Conservation (phyloP, 1,140 invertebrate genomes). For the Heliconius hewitsoni region DNA sequence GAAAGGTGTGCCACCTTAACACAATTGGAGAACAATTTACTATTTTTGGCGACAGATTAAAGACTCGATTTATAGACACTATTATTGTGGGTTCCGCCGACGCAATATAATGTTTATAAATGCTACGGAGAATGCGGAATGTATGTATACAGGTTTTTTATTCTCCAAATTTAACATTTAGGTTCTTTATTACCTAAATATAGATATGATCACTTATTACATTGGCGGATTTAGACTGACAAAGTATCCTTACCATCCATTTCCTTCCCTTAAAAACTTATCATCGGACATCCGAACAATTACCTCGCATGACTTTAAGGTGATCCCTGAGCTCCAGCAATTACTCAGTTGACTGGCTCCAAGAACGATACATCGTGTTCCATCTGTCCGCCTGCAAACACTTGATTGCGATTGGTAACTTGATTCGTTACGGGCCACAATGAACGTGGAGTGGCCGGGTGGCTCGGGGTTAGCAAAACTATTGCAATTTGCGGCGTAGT, state of each 20-base stretch:
- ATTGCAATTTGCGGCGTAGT: constrained; percentile 10
- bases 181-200: too few relatives aligned
- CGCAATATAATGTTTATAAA: too few relatives aligned
- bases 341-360: constrained; percentile 45
- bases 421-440: constrained; percentile 42
- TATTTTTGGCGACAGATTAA: too few relatives aligned
- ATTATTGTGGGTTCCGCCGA: too few relatives aligned
- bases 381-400: constrained; percentile 24
- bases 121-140: too few relatives aligned
- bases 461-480: background rate
- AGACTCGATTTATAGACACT: too few relatives aligned
- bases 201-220: too few relatives aligned
- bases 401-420: constrained; percentile 45
- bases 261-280: background rate
- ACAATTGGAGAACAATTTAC: too few relatives aligned
- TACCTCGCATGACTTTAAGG: constrained; percentile 13
- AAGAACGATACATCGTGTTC: constrained; percentile 34
- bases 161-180: too few relatives aligned
- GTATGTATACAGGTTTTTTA: too few relatives aligned
- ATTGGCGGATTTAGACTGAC: background rate
- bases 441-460: constrained; percentile 13
- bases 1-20: too few relatives aligned
- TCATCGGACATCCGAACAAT: background rate
- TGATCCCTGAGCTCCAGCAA: constrained; percentile 25
- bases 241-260: background rate